A percentile compares a stretch with the other conserved stretches of the same genome.
Evolutionary conservation across 2,888 invertebrate genomes (phyloP).

Genomic region (Ochropleura leucogaster): DNA sequence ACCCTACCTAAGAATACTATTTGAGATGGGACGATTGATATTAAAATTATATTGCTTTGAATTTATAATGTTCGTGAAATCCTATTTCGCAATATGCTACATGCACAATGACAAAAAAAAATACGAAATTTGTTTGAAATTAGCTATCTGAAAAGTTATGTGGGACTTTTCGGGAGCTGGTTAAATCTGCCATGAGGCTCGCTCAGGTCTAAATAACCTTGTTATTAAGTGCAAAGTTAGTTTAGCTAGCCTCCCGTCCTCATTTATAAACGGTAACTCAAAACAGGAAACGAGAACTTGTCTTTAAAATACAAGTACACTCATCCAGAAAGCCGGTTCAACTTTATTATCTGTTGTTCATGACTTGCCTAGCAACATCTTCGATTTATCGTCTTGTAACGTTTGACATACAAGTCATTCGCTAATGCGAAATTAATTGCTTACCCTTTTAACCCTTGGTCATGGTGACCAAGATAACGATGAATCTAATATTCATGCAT

Average conservation of each 20-base stretch:
- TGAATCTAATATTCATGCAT: slow-evolving; percentile 3
- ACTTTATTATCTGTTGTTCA: neutral
- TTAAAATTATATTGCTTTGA: neutral
- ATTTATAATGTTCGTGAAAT: neutral
- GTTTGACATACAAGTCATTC: slow-evolving; percentile 27
- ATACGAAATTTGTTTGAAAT: neutral
- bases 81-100: too few species aligned
- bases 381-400: slow-evolving; percentile 16
- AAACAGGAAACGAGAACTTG: slow-evolving; percentile 32
- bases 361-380: slow-evolving; percentile 17
- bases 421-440: slow-evolving; percentile 53
- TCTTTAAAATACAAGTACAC: slow-evolving; percentile 14
- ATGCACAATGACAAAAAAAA: neutral
- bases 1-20: slow-evolving; percentile 11
- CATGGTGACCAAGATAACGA: slow-evolving; percentile 37
- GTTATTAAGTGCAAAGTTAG: neutral
- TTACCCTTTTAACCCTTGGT: slow-evolving; percentile 39
- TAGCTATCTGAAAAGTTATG: neutral
- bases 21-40: slow-evolving; percentile 12
- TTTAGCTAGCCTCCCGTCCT: neutral
- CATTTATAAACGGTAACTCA: slow-evolving; percentile 4
- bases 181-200: neutral
- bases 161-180: neutral
- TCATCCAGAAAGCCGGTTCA: slow-evolving; percentile 21
- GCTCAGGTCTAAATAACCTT: neutral